Evolutionary conservation across 2,113 vertebrate species (phyloP).

Genomic region (Perca fluviatilis): DNA sequence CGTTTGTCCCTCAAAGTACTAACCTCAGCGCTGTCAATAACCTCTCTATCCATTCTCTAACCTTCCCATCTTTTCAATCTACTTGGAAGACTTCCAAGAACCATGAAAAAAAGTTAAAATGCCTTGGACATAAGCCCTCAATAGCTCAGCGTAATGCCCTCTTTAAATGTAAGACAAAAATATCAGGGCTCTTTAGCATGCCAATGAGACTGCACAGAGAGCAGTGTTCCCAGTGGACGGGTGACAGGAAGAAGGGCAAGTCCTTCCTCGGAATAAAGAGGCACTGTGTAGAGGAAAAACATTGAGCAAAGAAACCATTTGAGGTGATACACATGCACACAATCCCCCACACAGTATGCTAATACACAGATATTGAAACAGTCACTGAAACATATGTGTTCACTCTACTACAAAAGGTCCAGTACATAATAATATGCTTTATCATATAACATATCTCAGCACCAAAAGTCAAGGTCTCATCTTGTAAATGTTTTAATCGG

Average conservation of each 20-base stretch:
- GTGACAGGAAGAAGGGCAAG: slow-evolving; percentile 60
- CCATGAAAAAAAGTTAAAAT: slow-evolving; percentile 75
- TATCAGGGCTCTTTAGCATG: slow-evolving; percentile 82
- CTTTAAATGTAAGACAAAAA: slow-evolving; percentile 84
- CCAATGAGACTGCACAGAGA: slow-evolving; percentile 79
- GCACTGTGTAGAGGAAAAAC: slow-evolving; percentile 62
- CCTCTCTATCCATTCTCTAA: slow-evolving; percentile 78
- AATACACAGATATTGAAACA: slow-evolving; percentile 18
- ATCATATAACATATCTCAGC: slow-evolving; percentile 58
- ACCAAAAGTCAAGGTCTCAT: slow-evolving; percentile 69
- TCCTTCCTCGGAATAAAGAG: slow-evolving; percentile 73
- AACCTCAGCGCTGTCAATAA: slow-evolving; percentile 82
- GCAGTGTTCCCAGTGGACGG: slow-evolving; percentile 47
- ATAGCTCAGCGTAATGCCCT: slow-evolving; percentile 79
- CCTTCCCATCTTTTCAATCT: slow-evolving; percentile 80
- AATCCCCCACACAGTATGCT: slow-evolving; percentile 12
- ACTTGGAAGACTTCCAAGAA: slow-evolving; percentile 81
- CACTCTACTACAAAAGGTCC: slow-evolving; percentile 15
- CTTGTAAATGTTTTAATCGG: slow-evolving; percentile 69
- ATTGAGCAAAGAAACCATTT: slow-evolving; percentile 40
- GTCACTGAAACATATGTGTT: slow-evolving; percentile 3
- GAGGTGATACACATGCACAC: slow-evolving; percentile 40
- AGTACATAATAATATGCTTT: slow-evolving; percentile 54
- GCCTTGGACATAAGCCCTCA: slow-evolving; percentile 81
- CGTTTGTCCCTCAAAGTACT: slow-evolving; percentile 85